Evolutionary conservation across 2,888 invertebrate species (phyloP), one percentile per base, ranked within the genome.

Genomic region (Baronia brevicornis): DNA sequence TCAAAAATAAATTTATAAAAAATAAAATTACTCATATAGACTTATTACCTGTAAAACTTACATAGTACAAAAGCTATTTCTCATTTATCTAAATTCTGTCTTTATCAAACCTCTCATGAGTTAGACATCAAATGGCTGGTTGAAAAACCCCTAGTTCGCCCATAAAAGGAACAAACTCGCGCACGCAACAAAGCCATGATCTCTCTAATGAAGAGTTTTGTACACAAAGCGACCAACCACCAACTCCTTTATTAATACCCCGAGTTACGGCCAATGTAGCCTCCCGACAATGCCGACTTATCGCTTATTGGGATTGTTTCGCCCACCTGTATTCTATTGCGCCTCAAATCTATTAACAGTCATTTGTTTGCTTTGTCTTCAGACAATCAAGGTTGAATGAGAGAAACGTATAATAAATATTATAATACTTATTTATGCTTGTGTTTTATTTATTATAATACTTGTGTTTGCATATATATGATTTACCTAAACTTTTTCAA

Each of bases 171-270:
- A 44, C 38, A 37, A 36, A 29, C 38, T 21, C 28, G 36, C 33
- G 27, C 33, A 64, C 65, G 57, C 65, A 74, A 73, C 79, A 74
- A 71, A 66, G 68, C 70, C 64, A 63, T 73, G 77, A 78, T 79
- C 74, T 62, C 57, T 72, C 74, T 80, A 80, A 80, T 80, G 79
- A 80, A 79, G 75, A 79, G 77, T 75, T 79, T 69, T 69, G 70
- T 66, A 74, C 70, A 79, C 79, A 79, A 73, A 75, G 72, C 72
- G 70, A 54, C 55, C 58, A n/a, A n/a, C n/a, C 56, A 45, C 63
- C 63, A 60, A 58, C 67, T 70, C 69, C 66, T 65, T 71, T 77
- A 78, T 74, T 79, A 77, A 75, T 73, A 66, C 60, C 60, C 52
- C 52, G 50, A 58, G 57, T 65, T 63, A 65, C 36, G 14, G 36